A percentile compares a stretch with the other conserved stretches of the same genome.
Evolutionary conservation across 2,113 vertebrate genomes (phyloP).

Genomic region (Proterorhinus semilunaris): DNA sequence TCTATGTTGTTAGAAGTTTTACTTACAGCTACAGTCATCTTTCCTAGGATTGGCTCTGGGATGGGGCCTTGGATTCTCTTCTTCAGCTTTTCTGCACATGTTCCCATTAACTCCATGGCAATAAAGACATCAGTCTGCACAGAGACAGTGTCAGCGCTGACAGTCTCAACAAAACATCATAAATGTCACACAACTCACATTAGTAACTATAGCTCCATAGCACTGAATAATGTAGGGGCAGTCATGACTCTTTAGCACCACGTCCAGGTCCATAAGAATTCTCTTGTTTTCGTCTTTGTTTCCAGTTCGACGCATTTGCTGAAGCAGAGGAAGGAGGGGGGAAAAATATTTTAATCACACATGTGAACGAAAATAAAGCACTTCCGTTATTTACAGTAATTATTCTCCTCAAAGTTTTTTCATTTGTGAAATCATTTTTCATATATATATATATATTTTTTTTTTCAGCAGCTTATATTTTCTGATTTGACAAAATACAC

Average conservation of each 20-base stretch:
- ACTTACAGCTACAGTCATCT: slow-evolving; percentile 94
- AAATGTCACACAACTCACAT: slow-evolving; percentile 71
- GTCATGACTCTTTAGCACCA: slow-evolving; percentile 94
- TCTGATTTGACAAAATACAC: too few relatives aligned
- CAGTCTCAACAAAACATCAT: neutral
- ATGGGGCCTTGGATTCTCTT: slow-evolving; percentile 94
- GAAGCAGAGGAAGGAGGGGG: slow-evolving; percentile 23
- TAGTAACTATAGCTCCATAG: slow-evolving; percentile 94
- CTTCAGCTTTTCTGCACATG: slow-evolving; percentile 93
- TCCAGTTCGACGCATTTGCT: slow-evolving; percentile 97
- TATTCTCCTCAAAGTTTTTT: too few relatives aligned
- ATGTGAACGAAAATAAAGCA: too few relatives aligned
- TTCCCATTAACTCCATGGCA: slow-evolving; percentile 96
- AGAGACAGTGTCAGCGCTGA: neutral
- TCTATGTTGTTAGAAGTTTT: neutral
- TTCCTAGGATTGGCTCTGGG: slow-evolving; percentile 90
- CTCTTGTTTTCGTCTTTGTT: slow-evolving; percentile 96
- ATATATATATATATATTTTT: too few relatives aligned
- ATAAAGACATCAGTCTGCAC: slow-evolving; percentile 92
- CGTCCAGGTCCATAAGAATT: slow-evolving; percentile 94
- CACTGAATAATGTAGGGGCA: slow-evolving; percentile 96
- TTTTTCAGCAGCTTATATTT: too few relatives aligned
- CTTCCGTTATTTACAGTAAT: too few relatives aligned
- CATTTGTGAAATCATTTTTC: too few relatives aligned
- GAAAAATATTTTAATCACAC: neutral